Evolutionary conservation across 2,113 vertebrate genomes (phyloP), one percentile per base, ranked within the genome.

Genomic region (Cyprinodon tularosa): DNA sequence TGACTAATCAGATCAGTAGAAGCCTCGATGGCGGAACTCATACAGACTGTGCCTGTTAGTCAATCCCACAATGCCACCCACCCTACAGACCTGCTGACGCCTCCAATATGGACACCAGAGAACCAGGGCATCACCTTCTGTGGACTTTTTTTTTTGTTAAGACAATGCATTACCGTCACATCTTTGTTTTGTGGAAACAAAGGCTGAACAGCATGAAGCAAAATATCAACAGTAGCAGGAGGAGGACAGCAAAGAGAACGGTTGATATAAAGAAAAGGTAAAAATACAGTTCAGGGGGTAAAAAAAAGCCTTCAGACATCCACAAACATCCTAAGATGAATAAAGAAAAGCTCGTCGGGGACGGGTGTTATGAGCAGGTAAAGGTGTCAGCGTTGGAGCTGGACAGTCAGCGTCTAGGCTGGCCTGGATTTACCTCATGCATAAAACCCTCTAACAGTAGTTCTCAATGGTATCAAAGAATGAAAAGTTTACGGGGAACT

Each of bases 401-500:
- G 37, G 59, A 37, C 42, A 59, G 68, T 72, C 38, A 53, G 44
- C 64, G 63, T 65, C 72, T 57, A 44, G 70, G 69, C 70, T 66
- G 62, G 15, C 5, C 82, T 89, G 90, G 38, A 48, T 85, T 91
- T 89, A 93, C 93, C 93, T 94, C 90, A 93, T 93, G 93, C 93
- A 91, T 71, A 72, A 83, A 48, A 79, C 44, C 44, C 81, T 92
- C 93, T 96, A 96, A 96, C 94, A 94, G 95, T 93, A 96, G 94
- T 95, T 96, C 87, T 96, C 95, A 92, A 96, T 94, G 91, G 94
- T 94, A 89, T 96, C 96, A 96, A 96, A 96, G 91, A 96, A 94
- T 77, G 96, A 96, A 93, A 95, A 93, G 91, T 94, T 94, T 90
- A 96, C 91, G 76, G 95, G 92, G 83, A 94, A 95, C 76, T 95